These are phyloP conservation scores for Agraylea sexmaculata DNA, from an alignment of 1,140 invertebrate species.

Conservation along the genomic window DNA sequence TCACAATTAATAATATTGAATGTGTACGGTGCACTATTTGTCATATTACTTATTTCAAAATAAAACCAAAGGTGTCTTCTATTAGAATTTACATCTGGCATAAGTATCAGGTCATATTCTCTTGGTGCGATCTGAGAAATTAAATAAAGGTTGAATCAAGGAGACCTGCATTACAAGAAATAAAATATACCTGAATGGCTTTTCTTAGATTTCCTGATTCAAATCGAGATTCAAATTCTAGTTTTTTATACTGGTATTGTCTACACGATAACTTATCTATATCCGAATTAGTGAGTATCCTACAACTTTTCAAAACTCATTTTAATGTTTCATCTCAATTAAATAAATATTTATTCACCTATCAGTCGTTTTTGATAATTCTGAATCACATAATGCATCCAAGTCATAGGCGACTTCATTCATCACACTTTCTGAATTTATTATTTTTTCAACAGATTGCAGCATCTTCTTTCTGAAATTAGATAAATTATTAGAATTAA, in stretches of 20 bases:
- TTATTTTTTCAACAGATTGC: constrained; percentile 46
- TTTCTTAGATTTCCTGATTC: constrained; percentile 84
- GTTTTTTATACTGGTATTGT: constrained; percentile 37
- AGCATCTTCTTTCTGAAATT: constrained; percentile 42
- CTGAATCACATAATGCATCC: constrained; percentile 40
- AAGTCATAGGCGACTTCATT: constrained; percentile 65
- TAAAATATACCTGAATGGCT: constrained; percentile 64
- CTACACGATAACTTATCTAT: constrained; percentile 44
- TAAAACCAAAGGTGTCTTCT: constrained; percentile 88
- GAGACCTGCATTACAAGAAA: no score
- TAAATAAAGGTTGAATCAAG: background rate
- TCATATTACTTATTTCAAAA: constrained; percentile 79
- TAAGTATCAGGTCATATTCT: constrained; percentile 80
- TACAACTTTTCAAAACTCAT: constrained; percentile 7
- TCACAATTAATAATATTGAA: constrained; percentile 91
- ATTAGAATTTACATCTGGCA: constrained; percentile 73
- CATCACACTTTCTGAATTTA: constrained; percentile 44
- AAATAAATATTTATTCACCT: constrained; percentile 12
- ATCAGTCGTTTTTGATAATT: constrained; percentile 10
- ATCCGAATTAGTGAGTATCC: constrained; percentile 45
- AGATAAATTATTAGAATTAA: constrained; percentile 2
- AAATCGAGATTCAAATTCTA: constrained; percentile 80
- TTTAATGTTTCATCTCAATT: constrained; percentile 5
- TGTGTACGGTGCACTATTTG: constrained; percentile 55
- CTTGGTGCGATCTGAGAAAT: constrained; percentile 47